Conservation (phyloP, 2,113 vertebrate genomes). For the Bos indicus region DNA sequence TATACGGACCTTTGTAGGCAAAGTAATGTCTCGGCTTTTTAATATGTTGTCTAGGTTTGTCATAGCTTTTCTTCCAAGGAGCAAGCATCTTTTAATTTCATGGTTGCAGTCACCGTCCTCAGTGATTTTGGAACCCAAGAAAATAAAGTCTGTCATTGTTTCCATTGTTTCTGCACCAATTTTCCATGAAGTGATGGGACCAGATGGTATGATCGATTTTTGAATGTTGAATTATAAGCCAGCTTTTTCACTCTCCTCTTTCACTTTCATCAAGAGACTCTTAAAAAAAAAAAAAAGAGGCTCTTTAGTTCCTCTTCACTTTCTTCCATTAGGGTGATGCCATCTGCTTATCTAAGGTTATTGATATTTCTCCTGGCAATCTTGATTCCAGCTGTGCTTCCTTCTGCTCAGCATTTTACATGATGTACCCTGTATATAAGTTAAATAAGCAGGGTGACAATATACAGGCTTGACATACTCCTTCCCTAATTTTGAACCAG, state of each 20-base stretch:
- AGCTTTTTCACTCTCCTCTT: neutral
- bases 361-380: neutral
- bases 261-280: neutral
- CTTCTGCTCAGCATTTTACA: neutral
- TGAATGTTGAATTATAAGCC: neutral
- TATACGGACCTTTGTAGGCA: neutral
- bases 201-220: neutral
- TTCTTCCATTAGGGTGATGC: neutral
- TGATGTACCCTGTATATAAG: neutral
- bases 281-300: neutral
- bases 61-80: neutral
- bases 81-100: neutral
- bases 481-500: neutral
- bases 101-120: neutral
- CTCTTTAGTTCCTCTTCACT: neutral
- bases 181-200: neutral
- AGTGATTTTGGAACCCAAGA: neutral
- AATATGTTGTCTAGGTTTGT: neutral
- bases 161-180: neutral
- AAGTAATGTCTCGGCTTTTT: neutral
- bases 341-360: neutral
- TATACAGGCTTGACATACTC: neutral
- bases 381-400: neutral
- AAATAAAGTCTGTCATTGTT: neutral
- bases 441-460: neutral